Conservation (phyloP, 2,888 invertebrate species). For the Ecdyonurus torrentis region DNA sequence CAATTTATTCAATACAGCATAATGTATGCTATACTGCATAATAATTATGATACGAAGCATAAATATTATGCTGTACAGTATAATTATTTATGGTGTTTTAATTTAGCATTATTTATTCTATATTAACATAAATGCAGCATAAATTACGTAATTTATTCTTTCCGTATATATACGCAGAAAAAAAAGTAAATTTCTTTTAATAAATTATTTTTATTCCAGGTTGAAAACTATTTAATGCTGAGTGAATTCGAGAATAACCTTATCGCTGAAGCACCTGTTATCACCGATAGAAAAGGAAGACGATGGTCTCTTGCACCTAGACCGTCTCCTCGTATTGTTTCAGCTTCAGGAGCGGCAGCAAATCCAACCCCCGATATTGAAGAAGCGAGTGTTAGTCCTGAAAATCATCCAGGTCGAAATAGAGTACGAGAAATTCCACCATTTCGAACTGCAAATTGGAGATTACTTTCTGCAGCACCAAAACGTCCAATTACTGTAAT, state of each 20-base stretch:
- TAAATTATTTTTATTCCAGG: too few relatives aligned
- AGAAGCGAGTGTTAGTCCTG: constrained; percentile 19
- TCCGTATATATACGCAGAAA: too few relatives aligned
- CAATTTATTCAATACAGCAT: too few relatives aligned
- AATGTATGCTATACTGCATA: too few relatives aligned
- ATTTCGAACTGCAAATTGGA: constrained; percentile 34
- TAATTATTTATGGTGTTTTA: too few relatives aligned
- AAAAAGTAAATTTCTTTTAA: too few relatives aligned
- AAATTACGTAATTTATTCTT: too few relatives aligned
- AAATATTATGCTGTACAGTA: too few relatives aligned
- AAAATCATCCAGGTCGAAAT: constrained; percentile 29
- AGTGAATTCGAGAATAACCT: constrained; percentile 75
- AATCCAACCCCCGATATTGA: background rate
- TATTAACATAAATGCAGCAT: too few relatives aligned
- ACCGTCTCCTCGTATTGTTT: constrained; percentile 12
- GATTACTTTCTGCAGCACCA: constrained; percentile 26
- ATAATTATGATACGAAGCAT: too few relatives aligned
- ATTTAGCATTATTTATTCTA: too few relatives aligned
- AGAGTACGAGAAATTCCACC: constrained; percentile 27
- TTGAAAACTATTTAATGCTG: constrained; percentile 71
- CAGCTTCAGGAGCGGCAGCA: constrained; percentile 13
- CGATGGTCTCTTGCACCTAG: constrained; percentile 49
- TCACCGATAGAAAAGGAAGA: constrained; percentile 51
- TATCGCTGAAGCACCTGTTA: constrained; percentile 57
- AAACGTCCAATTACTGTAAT: constrained; percentile 59